phyloP scores from a whole-genome alignment of 2,797 vertebrate genomes.

The Melanogrammus aeglefinus region DNA sequence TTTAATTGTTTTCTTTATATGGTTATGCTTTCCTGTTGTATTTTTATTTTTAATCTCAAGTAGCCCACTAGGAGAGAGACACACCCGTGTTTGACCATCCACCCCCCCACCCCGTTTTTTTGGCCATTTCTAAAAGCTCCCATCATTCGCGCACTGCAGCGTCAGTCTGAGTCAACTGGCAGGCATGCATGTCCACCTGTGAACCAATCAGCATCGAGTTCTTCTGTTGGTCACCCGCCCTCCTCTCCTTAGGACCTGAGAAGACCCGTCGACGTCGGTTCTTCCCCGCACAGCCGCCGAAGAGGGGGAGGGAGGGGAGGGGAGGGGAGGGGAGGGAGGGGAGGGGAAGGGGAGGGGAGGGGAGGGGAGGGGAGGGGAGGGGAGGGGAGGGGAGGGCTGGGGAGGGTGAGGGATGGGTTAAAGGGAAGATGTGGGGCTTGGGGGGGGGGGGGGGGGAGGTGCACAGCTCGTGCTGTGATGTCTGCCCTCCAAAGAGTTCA shows the following conservation, averaged over 20 bases:
- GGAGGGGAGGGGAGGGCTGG: too few species aligned
- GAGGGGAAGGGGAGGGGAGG: background rate
- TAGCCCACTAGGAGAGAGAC: background rate
- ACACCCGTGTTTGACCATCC: background rate
- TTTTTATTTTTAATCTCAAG: background rate
- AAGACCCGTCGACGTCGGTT: background rate
- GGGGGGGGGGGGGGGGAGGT: background rate
- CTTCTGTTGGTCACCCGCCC: background rate
- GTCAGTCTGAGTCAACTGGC: background rate
- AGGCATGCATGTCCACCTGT: background rate
- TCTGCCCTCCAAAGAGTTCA: background rate
- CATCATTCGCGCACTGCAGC: background rate
- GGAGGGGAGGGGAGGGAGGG: too few species aligned
- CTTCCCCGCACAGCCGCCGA: background rate
- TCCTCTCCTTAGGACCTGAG: background rate
- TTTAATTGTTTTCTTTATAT: constrained; percentile 21
- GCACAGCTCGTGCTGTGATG: background rate
- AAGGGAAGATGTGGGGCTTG: background rate
- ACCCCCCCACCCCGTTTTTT: background rate
- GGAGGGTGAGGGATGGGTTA: background rate
- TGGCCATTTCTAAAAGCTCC: background rate
- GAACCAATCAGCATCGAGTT: background rate
- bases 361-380: too few species aligned
- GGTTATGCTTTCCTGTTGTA: constrained; percentile 3
- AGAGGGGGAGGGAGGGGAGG: background rate